Base-by-base conservation (phyloP, 2,113 vertebrate genomes). In the Machaerirhynchus nigripectus region DNA sequence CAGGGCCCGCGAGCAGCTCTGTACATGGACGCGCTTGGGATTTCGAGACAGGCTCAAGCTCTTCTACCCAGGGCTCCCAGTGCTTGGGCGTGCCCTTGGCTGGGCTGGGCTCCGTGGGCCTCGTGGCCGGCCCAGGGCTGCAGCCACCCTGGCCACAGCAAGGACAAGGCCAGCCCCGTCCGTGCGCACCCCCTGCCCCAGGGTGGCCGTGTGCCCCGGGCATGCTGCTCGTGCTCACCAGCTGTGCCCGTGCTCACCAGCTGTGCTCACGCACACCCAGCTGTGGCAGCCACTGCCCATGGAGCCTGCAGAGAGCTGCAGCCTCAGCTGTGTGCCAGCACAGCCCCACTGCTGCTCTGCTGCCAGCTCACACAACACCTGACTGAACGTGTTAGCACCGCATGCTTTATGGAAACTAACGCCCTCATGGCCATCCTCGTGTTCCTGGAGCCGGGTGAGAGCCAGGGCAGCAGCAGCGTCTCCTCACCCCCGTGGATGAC, bases 301-400 rank as follows among this genome's bases (percentile, higher is more conserved):
- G 24, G 84, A 79, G 94, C 97, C 97, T 93, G 95, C 77, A 84
- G 97, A 92, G 97, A 97, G 95, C 96, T 93, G 68, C 96, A 86
- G 89, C 86, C 81, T 97, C 57, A 57, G 85, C 83, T 94, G 57
- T 74, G 94, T 14, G 4, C n/a, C 73, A 65, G 71, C 4, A 10
- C 76, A 65, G n/a, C 39, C 46, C 19, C 21, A 1, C 60, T 8
- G 39, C 46, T 50, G 6, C 63, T 74, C 78, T 73, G 49, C 84
- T 94, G 85, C 59, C 15, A 47, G 90, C 88, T 47, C 61, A 61
- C 64, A 60, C 28, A 28, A 5, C 46, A 5, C 46, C 3, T 4
- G 55, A 52, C 52, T 15, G 33, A 50, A n/a, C 1, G 15, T 7
- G 59, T 61, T 78, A 5, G 15, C 81, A 49, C 77, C 57, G 83